Evolutionary conservation across 1,140 invertebrate genomes (phyloP).

Genomic region (Rhopalosiphum maidis): DNA sequence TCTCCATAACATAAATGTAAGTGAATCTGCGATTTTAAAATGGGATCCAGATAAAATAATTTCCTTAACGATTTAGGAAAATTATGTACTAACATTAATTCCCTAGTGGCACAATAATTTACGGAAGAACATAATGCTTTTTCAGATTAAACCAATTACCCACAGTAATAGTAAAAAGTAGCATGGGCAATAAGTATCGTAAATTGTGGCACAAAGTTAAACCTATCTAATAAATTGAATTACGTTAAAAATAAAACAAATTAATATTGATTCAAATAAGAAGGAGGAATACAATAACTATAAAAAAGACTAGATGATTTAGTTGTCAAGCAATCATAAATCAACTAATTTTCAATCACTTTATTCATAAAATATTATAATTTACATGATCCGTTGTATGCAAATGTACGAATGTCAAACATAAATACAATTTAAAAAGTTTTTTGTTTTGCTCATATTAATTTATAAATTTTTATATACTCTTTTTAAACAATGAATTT

Average conservation of each 20-base stretch:
- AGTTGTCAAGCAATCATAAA: neutral
- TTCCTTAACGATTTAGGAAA: neutral
- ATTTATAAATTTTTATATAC: neutral
- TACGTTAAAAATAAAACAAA: neutral
- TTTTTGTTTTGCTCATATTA: neutral
- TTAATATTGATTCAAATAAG: neutral
- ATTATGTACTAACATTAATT: neutral
- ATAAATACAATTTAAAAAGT: neutral
- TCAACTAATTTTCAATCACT: neutral
- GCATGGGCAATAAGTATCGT: neutral
- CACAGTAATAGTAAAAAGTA: neutral
- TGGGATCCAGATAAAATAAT: neutral
- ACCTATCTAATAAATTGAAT: neutral
- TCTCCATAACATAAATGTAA: neutral
- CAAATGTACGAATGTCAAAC: neutral
- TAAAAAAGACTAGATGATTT: neutral
- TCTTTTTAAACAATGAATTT: neutral
- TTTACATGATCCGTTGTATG: neutral
- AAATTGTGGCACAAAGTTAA: neutral
- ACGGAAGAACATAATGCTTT: neutral
- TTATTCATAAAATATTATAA: neutral
- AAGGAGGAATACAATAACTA: neutral
- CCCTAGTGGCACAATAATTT: constrained; percentile 14
- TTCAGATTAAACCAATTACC: constrained; percentile 16
- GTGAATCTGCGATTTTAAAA: neutral